These are phyloP conservation scores for Leucophora obtusa DNA, from an alignment of 2,888 invertebrate species.

Conservation along the genomic window DNA sequence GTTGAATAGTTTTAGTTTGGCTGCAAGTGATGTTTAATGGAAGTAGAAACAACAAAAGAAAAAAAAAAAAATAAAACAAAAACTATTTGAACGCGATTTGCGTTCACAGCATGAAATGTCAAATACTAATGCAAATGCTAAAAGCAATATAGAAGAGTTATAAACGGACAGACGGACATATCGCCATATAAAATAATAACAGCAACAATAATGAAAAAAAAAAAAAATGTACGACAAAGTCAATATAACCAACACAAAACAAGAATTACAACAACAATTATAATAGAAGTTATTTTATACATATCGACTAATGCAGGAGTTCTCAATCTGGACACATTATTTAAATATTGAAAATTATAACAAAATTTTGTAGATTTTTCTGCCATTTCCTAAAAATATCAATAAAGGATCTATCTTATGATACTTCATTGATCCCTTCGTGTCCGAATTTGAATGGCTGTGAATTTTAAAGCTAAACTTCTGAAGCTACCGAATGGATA, in stretches of 20 bases:
- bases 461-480: too few relatives aligned
- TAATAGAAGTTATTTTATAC: not conserved
- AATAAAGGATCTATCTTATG: too few relatives aligned
- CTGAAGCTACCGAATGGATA: too few relatives aligned
- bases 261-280: slow-evolving; percentile 68
- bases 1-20: slow-evolving; percentile 57
- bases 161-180: slow-evolving; percentile 44
- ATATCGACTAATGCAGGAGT: not conserved
- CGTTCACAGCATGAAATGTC: slow-evolving; percentile 73
- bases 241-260: slow-evolving; percentile 51
- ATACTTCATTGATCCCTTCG: too few relatives aligned
- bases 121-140: slow-evolving; percentile 68
- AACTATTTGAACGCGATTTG: slow-evolving; percentile 70
- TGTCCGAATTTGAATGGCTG: too few relatives aligned
- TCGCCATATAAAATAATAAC: slow-evolving; percentile 24
- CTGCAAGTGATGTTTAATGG: slow-evolving; percentile 58
- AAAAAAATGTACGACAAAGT: slow-evolving; percentile 44
- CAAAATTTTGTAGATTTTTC: too few relatives aligned
- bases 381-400: too few relatives aligned
- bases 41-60: slow-evolving; percentile 26
- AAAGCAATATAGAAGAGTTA: slow-evolving; percentile 62
- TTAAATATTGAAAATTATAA: too few relatives aligned
- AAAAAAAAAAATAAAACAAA: slow-evolving; percentile 14
- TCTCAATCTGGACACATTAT: not conserved
- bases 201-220: slow-evolving; percentile 11